These are phyloP conservation scores for Ginglymostoma cirratum DNA, from an alignment of 2,113 vertebrate species.

Conservation along the genomic window DNA sequence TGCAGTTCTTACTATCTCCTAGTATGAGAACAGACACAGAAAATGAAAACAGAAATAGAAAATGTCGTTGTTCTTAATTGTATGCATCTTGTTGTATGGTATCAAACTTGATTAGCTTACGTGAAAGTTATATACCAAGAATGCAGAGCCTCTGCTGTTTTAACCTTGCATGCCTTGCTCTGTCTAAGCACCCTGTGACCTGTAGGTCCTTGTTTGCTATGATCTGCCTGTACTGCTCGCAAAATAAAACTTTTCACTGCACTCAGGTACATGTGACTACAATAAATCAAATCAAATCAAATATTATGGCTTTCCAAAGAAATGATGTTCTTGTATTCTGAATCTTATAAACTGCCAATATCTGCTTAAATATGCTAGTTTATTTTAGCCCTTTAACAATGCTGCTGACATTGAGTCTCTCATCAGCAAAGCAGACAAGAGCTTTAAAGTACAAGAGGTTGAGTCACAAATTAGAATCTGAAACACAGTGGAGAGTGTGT, in stretches of 20 bases:
- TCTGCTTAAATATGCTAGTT: neutral
- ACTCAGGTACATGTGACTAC: no score
- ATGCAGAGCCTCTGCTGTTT: neutral
- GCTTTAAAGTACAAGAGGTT: neutral
- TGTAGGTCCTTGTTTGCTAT: no score
- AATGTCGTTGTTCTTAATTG: neutral
- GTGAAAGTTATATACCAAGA: neutral
- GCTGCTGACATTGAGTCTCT: neutral
- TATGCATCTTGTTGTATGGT: neutral
- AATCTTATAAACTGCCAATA: neutral
- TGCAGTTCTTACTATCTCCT: no score
- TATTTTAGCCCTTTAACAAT: neutral
- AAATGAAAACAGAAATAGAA: neutral
- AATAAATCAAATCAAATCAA: neutral
- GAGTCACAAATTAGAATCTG: neutral
- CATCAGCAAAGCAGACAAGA: neutral
- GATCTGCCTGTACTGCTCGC: no score
- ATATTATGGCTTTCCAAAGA: constrained; percentile 9
- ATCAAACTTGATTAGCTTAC: neutral
- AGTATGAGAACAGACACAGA: neutral
- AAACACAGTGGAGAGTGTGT: neutral
- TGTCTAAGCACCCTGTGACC: no score
- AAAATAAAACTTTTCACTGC: no score
- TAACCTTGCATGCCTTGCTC: no score
- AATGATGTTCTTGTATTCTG: neutral